Evolutionary conservation across 2,797 vertebrate genomes (phyloP).

Genomic region (Pseudomugil tenellus): DNA sequence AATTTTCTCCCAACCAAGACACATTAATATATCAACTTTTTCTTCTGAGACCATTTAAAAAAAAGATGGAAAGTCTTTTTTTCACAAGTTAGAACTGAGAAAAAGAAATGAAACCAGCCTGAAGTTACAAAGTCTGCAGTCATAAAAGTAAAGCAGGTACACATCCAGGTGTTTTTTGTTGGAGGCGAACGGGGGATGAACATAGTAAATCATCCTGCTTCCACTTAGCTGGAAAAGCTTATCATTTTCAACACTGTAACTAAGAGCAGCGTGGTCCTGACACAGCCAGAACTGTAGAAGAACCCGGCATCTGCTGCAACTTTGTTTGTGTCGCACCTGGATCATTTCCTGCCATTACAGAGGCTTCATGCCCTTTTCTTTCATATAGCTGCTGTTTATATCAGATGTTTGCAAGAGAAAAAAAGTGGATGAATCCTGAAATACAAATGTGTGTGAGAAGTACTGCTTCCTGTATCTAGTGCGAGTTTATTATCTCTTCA

Average conservation of each 20-base stretch:
- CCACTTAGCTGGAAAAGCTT: constrained; percentile 43
- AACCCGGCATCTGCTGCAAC: constrained; percentile 18
- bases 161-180: constrained; percentile 75
- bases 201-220: constrained; percentile 64
- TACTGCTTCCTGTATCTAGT: constrained; percentile 53
- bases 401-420: constrained; percentile 23
- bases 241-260: constrained; percentile 35
- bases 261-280: constrained; percentile 24
- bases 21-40: neutral
- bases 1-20: constrained; percentile 1
- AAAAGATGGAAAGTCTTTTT: constrained; percentile 40
- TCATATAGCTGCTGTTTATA: constrained; percentile 13
- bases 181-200: constrained; percentile 55
- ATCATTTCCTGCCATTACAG: constrained; percentile 12
- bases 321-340: constrained; percentile 41
- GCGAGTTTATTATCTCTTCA: constrained; percentile 60
- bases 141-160: constrained; percentile 55
- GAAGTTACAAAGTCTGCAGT: constrained; percentile 57
- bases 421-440: constrained; percentile 22
- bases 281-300: constrained; percentile 37
- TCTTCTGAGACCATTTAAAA: neutral
- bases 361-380: constrained; percentile 5
- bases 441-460: constrained; percentile 31
- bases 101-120: constrained; percentile 50
- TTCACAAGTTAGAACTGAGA: constrained; percentile 51